phyloP scores from a whole-genome alignment of 2,113 vertebrate species.

The Aegithalos caudatus region DNA sequence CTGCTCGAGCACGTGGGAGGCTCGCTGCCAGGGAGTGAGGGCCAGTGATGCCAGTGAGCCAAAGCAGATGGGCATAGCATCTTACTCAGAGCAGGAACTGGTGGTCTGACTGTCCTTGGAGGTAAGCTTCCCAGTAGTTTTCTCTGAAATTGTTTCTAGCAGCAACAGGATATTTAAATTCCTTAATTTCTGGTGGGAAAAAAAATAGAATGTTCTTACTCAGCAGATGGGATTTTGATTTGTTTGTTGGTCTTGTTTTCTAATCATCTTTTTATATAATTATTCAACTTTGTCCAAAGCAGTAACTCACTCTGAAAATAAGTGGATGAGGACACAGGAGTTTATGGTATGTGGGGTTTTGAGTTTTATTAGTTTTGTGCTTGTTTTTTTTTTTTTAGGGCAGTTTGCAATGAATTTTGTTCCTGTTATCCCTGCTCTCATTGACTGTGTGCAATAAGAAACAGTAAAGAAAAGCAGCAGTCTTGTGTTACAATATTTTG shows the following conservation, averaged over 20 bases:
- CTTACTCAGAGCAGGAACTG: neutral
- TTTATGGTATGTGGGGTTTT: rapidly evolving
- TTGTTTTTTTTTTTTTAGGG: neutral
- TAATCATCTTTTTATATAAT: neutral
- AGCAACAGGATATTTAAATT: neutral
- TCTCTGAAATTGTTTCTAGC: neutral
- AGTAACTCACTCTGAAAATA: neutral
- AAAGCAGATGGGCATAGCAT: neutral
- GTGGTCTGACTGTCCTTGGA: neutral
- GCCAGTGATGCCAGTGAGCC: neutral
- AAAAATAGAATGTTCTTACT: neutral
- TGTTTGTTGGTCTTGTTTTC: neutral
- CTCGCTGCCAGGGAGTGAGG: neutral
- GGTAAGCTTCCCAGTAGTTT: neutral
- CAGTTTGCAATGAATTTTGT: neutral
- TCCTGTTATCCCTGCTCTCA: neutral
- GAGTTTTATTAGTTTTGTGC: neutral
- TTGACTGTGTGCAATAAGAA: neutral
- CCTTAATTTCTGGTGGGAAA: neutral
- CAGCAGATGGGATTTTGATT: neutral
- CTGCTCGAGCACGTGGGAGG: neutral
- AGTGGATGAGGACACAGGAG: neutral
- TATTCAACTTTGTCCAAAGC: neutral
- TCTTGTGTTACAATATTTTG: neutral
- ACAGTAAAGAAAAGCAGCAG: neutral